Percentiles rank a stretch among this genome's conserved stretches.
Conservation (phyloP, 2,797 vertebrate genomes). For the Sebastes vulpes region DNA sequence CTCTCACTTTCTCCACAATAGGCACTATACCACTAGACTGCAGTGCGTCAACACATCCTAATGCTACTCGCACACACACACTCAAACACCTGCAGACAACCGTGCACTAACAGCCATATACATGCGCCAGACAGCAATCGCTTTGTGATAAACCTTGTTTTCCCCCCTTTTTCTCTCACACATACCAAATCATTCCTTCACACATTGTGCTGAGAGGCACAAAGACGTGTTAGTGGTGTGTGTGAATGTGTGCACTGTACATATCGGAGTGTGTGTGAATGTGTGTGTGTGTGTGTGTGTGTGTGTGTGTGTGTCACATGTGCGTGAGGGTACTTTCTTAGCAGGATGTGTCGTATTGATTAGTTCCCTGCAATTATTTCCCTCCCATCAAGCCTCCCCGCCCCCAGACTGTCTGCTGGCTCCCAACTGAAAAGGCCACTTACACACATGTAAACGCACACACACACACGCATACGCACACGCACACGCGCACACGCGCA, state of each 20-base stretch:
- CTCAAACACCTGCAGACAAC: slow-evolving; percentile 17
- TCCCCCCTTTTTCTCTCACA: not conserved
- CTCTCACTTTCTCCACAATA: slow-evolving; percentile 85
- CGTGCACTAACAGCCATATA: slow-evolving; percentile 14
- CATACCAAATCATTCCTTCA: slow-evolving; percentile 33
- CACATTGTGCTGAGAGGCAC: slow-evolving; percentile 38
- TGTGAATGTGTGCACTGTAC: slow-evolving; percentile 7
- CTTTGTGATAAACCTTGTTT: slow-evolving; percentile 32
- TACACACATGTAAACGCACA: slow-evolving; percentile 38
- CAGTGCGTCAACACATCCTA: slow-evolving; percentile 80
- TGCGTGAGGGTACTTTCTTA: slow-evolving; percentile 52
- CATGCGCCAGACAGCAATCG: not conserved
- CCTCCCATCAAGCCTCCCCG: slow-evolving; percentile 65
- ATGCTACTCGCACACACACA: slow-evolving; percentile 33
- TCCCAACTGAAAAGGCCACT: slow-evolving; percentile 67
- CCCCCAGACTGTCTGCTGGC: slow-evolving; percentile 66
- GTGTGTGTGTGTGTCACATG: slow-evolving; percentile 18
- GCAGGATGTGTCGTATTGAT: slow-evolving; percentile 86
- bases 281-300: slow-evolving; percentile 14
- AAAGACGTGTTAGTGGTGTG: slow-evolving; percentile 30
- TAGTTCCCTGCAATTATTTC: slow-evolving; percentile 73
- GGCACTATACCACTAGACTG: slow-evolving; percentile 80
- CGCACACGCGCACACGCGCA: not conserved
- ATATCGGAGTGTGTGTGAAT: slow-evolving; percentile 3
- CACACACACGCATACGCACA: not conserved